These are phyloP conservation scores for Eidolon helvum DNA, from an alignment of 2,113 vertebrate species.

Conservation along the genomic window DNA sequence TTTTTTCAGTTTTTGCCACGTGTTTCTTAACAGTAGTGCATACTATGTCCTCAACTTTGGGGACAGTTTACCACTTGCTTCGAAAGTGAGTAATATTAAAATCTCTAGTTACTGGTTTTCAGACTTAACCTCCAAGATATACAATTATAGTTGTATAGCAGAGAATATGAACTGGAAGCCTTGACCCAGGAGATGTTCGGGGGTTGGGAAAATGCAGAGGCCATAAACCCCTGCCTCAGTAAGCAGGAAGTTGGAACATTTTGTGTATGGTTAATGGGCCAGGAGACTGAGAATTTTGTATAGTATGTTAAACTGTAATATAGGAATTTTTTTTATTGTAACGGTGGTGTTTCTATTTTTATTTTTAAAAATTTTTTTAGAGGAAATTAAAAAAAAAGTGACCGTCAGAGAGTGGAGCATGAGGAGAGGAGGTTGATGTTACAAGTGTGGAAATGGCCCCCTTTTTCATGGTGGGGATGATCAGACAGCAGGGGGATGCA, in stretches of 20 bases:
- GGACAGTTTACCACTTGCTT: background rate
- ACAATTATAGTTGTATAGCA: background rate
- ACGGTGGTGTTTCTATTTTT: too few relatives aligned
- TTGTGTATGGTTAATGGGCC: background rate
- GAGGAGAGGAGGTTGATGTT: background rate
- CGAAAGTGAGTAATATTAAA: background rate
- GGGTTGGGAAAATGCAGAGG: background rate
- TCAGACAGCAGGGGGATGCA: background rate
- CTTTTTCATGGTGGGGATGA: background rate
- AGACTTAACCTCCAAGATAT: background rate
- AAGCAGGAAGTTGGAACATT: background rate
- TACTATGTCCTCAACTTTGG: background rate
- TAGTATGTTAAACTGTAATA: background rate
- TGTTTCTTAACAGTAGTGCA: background rate
- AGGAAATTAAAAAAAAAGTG: background rate
- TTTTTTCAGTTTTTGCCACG: background rate
- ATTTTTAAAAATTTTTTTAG: too few relatives aligned
- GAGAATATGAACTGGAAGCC: background rate
- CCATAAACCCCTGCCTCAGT: background rate
- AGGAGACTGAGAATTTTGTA: background rate
- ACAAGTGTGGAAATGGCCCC: background rate
- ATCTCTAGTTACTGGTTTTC: background rate
- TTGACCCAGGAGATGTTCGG: background rate
- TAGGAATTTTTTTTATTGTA: background rate
- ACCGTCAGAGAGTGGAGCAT: background rate